Evolutionary conservation across 2,888 invertebrate species (phyloP).

Genomic region (Plagiodera versicolora): DNA sequence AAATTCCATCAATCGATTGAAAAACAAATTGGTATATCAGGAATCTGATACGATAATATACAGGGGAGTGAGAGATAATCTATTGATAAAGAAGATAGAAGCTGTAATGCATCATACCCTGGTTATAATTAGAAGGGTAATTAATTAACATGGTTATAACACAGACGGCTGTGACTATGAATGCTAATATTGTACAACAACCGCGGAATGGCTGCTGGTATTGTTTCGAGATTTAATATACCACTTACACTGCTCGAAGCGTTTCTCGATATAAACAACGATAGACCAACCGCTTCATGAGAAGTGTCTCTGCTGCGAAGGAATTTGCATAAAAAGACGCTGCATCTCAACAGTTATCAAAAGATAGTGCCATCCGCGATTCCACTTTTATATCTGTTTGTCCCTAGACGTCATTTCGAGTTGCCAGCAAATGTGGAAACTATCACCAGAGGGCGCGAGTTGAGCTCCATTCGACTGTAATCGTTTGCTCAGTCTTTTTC

Average conservation of each 20-base stretch:
- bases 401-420: conserved; percentile 44
- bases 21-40: conserved; percentile 16
- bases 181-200: conserved; percentile 43
- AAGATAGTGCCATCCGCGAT: conserved; percentile 41
- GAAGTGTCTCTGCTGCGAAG: conserved; percentile 24
- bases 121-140: conserved; percentile 49
- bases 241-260: conserved; percentile 16
- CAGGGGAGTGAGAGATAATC: conserved; percentile 29
- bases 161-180: conserved; percentile 50
- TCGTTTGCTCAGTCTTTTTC: too few relatives aligned
- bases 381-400: conserved; percentile 35
- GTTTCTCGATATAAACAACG: conserved; percentile 37
- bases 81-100: conserved; percentile 42
- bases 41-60: conserved; percentile 15
- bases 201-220: conserved; percentile 8
- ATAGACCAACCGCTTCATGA: conserved; percentile 37
- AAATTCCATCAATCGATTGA: conserved; percentile 8
- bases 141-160: conserved; percentile 54
- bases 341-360: conserved; percentile 37
- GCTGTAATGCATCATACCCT: conserved; percentile 47
- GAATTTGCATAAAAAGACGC: conserved; percentile 35
- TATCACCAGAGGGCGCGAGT: too few relatives aligned
- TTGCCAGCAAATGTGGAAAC: conserved; percentile 2
- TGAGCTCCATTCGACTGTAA: too few relatives aligned
- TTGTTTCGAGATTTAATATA: conserved; percentile 19